Evolutionary conservation across 1,140 invertebrate species (phyloP), one percentile per base, ranked within the genome.

Genomic region (Episyrphus balteatus): DNA sequence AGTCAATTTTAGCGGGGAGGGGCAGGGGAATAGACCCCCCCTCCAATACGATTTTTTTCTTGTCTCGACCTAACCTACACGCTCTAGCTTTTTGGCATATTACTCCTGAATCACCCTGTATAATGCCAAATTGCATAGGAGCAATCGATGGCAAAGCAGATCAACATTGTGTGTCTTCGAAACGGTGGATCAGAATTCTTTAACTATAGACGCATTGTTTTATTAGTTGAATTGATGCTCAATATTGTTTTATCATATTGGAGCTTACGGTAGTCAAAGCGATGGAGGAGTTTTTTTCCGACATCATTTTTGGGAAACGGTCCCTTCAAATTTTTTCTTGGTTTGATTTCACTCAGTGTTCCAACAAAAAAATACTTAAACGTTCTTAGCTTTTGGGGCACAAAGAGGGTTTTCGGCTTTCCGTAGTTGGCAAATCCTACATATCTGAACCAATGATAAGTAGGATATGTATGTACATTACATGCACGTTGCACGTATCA

Each of bases 221-320:
- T 75, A 14, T 47, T 73, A 42, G 70, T 68, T 7, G 30, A 66
- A 26, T 65, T 11, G 71, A 73, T 57, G 63, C 71, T 15, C 54
- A 66, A 38, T 69, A 66, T 49, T 61, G 55, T 50, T 71, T 72
- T 48, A 54, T 59, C 36, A 53, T 55, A 45, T 51, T 72, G 33
- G 70, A 71, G 55, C 56, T 74, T 37, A 70, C 55, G 59, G 53
- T n/a, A n/a, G n/a, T n/a, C n/a, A n/a, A n/a, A n/a, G n/a, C n/a
- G n/a, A n/a, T n/a, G n/a, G n/a, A n/a, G 43, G 63, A 58, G 19
- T n/a, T 71, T 68, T 50, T 52, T 44, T 39, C 40, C 32, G 51
- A 50, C 55, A 44, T 32, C 41, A 17, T 46, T 62, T 41, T 43
- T 52, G 36, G 42, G 44, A 45, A 38, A 49, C 11, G 33, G n/a